Evolutionary conservation across 2,888 invertebrate species (phyloP), one percentile per base, ranked within the genome.

Genomic region (Epirrita christyi): DNA sequence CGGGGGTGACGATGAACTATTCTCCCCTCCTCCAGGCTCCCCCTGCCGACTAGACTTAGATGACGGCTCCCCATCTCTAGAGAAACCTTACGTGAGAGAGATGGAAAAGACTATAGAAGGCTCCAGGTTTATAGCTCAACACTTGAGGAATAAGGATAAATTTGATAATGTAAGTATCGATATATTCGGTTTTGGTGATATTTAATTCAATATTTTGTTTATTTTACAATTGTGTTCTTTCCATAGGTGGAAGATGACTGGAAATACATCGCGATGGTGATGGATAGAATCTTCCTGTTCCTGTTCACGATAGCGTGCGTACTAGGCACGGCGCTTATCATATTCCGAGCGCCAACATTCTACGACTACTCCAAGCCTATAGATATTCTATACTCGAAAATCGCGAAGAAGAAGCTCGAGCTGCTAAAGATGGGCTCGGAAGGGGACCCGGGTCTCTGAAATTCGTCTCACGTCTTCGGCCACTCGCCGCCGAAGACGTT

Each of bases 241-340:
- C 80, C 86, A 1, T 89, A 97, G 97, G 97, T 98, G 77, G 97
- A 97, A 87, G 98, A 98, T 91, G 99, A 99, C 92, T 99, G 99
- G 99, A 98, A 98, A 87, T 99, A 98, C 93, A 98, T 99, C 59
- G 95, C 95, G 55, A 97, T 98, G 98, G 98, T 99, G 66, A 93
- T 99, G 85, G 99, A 99, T 92, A 95, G 99, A 76, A 94, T 99
- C 77, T 99, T 99, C 93, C 94, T 99, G 73, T 98, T 98, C 95
- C 95, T 97, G 77, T 99, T 99, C 93, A 97, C 98, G 81, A 94
- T 98, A 83, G 97, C 98, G 69, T 98, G 98, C 88, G 94, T 98
- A 66, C 90, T 97, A 61, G 98, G 98, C 66, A 98, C 97, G 60
- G 96, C 95, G 59, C 93, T 97, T 72, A 97, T 97, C 78, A 97